Evolutionary conservation across 2,113 vertebrate genomes (phyloP).

Genomic region (Chlorodrepanis virens): DNA sequence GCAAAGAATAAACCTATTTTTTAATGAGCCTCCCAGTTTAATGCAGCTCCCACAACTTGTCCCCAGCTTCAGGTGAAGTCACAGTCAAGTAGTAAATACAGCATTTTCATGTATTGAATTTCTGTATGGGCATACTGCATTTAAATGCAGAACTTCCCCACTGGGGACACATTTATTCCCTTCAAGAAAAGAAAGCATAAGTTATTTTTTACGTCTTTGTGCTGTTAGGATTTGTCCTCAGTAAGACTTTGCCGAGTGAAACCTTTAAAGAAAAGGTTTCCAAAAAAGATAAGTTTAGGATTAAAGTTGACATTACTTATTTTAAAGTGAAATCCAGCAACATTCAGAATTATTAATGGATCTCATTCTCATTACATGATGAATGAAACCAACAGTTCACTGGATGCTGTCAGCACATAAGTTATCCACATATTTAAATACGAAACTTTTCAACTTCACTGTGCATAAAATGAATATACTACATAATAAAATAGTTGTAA

Average conservation of each 20-base stretch:
- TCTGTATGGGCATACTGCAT: not conserved
- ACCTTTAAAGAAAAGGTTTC: not conserved
- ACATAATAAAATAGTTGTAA: not conserved
- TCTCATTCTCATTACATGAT: not conserved
- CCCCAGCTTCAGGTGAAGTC: not conserved
- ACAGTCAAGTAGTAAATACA: not conserved
- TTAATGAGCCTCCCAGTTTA: not conserved
- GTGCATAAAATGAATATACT: not conserved
- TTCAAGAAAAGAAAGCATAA: not conserved
- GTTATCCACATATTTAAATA: not conserved
- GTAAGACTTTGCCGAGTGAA: not conserved
- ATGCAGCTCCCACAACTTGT: not conserved
- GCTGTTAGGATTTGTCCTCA: not conserved
- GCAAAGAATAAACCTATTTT: not conserved
- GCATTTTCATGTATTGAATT: not conserved
- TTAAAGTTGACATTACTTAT: not conserved
- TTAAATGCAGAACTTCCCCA: not conserved
- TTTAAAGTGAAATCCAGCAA: not conserved
- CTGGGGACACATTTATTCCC: not conserved
- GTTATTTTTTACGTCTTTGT: not conserved
- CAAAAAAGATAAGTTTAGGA: not conserved
- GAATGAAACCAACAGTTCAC: not conserved
- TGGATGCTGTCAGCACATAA: not conserved
- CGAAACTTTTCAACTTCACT: not conserved
- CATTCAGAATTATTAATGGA: not conserved